phyloP scores from a whole-genome alignment of 1,140 invertebrate species.

The Neodiprion fabricii region DNA sequence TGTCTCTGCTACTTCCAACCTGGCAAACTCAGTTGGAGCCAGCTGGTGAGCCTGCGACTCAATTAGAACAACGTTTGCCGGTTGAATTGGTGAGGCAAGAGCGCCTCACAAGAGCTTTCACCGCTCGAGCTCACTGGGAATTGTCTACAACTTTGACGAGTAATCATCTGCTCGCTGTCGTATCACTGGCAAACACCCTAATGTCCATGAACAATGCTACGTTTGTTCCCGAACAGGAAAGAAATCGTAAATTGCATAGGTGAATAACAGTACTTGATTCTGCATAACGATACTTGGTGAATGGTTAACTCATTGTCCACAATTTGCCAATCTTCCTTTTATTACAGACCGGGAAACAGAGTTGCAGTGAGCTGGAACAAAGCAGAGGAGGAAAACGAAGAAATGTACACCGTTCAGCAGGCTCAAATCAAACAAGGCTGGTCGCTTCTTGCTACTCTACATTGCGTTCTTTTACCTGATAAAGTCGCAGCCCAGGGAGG shows the following conservation, averaged over 20 bases:
- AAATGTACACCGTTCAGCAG: constrained; percentile 83
- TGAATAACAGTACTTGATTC: constrained; percentile 39
- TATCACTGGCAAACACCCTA: constrained; percentile 94
- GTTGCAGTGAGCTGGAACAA: constrained; percentile 68
- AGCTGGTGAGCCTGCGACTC: constrained; percentile 50
- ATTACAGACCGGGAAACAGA: constrained; percentile 50
- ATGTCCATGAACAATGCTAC: constrained; percentile 98
- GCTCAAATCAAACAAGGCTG: constrained; percentile 95
- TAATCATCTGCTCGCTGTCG: constrained; percentile 93
- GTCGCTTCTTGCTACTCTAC: constrained; percentile 93
- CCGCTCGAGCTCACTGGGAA: constrained; percentile 91
- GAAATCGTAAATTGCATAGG: constrained; percentile 77
- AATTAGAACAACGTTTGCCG: constrained; percentile 71
- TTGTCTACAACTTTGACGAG: constrained; percentile 93
- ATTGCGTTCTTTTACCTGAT: constrained; percentile 95
- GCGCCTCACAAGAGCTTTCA: constrained; percentile 82
- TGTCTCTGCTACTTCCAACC: constrained; percentile 92
- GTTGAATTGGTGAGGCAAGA: constrained; percentile 77
- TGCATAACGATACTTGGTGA: constrained; percentile 35
- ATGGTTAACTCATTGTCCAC: background rate
- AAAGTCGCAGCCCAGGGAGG: constrained; percentile 77
- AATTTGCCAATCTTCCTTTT: background rate
- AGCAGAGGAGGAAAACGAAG: constrained; percentile 80
- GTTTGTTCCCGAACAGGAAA: constrained; percentile 86
- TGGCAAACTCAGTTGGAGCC: constrained; percentile 71